Conservation (phyloP, 2,888 invertebrate species). For the Scaeva pyrastri region DNA sequence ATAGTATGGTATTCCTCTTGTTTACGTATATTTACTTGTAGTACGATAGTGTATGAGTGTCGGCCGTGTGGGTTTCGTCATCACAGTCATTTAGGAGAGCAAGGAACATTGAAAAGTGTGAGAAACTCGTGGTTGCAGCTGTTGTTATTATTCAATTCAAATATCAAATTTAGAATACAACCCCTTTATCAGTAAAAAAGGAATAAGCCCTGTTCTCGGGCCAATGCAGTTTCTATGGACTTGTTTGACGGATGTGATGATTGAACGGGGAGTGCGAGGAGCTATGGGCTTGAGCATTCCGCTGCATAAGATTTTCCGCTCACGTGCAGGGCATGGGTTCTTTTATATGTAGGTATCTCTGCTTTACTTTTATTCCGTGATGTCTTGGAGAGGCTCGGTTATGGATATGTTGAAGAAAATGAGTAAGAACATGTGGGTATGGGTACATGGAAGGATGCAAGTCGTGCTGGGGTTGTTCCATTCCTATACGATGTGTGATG, state of each 20-base stretch:
- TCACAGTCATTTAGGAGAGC: slow-evolving; percentile 56
- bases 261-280: slow-evolving; percentile 28
- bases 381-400: neutral
- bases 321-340: slow-evolving; percentile 39
- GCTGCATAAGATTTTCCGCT: slow-evolving; percentile 52
- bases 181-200: slow-evolving; percentile 64
- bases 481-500: neutral
- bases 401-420: neutral
- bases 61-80: slow-evolving; percentile 64
- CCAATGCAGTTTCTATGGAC: neutral
- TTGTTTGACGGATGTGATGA: slow-evolving; percentile 44
- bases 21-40: neutral
- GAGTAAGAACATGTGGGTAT: neutral
- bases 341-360: slow-evolving; percentile 13
- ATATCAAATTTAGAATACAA: slow-evolving; percentile 75
- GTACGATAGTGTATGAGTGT: slow-evolving; percentile 38
- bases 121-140: slow-evolving; percentile 83
- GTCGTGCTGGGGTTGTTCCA: slow-evolving; percentile 8
- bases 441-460: slow-evolving; percentile 21
- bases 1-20: slow-evolving; percentile 20
- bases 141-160: slow-evolving; percentile 79
- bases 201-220: slow-evolving; percentile 37
- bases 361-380: slow-evolving; percentile 7
- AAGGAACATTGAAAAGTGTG: slow-evolving; percentile 79
- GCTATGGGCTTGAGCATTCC: slow-evolving; percentile 48